Evolutionary conservation across 2,113 vertebrate genomes (phyloP), one percentile per base, ranked within the genome.

Genomic region (Sander vitreus): DNA sequence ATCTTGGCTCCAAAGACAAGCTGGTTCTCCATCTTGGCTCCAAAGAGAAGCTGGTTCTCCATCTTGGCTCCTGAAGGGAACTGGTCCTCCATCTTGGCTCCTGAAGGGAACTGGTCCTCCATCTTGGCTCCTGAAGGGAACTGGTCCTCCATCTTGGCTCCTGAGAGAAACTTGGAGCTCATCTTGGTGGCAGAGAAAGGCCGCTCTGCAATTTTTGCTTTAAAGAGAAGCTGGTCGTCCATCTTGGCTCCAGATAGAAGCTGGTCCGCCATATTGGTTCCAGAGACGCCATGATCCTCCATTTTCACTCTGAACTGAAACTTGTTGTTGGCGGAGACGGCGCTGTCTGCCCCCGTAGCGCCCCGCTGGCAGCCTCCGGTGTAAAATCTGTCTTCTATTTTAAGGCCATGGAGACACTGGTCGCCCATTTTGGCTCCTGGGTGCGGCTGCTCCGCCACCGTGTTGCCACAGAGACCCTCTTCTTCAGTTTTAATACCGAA

Each of bases 401-500:
- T 84, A 21, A 90, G 54, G 15, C 81, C 77, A 0, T 80, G 54
- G 33, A 76, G 65, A 62, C 59, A n/a, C 12, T n/a, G 73, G 11
- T 91, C 89, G 0, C 30, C 76, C 82, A 91, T 86, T 39, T 88
- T 87, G 87, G 80, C 55, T 88, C 81, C 66, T 3, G 73, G 51
- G 36, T 65, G 65, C 3, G 60, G 11, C 62, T 66, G 83, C 30
- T 76, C 74, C 0, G 23, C 54, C 27, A 1, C 21, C 10, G 50
- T 54, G 55, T 19, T 68, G 12, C 81, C 65, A 11, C 30, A 4
- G 48, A 75, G 45, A n/a, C 30, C 13, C n/a, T 58, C 63, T 3
- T 84, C 85, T 18, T 92, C 92, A 3, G 74, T 63, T 83, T 92
- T 90, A 4, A 90, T 43, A 25, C 43, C 39, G 60, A 83, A 69